Evolutionary conservation across 2,113 vertebrate species (phyloP).

Genomic region (Ramphastos sulfuratus): DNA sequence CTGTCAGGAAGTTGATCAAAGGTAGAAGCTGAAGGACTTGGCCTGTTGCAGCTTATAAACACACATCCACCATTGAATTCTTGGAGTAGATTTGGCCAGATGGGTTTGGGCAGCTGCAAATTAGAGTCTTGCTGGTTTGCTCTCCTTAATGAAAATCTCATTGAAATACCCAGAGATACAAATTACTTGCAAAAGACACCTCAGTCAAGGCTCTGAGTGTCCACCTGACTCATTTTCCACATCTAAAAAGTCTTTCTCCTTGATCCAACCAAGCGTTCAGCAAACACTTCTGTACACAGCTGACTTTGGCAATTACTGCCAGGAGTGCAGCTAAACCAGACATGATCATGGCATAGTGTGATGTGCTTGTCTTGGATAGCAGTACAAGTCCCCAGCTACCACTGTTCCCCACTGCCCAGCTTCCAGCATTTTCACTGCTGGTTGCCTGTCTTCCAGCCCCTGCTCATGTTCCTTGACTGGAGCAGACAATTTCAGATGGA

Average conservation of each 20-base stretch:
- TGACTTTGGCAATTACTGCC: background rate
- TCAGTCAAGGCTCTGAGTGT: background rate
- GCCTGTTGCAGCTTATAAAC: background rate
- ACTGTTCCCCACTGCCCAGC: background rate
- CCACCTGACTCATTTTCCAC: background rate
- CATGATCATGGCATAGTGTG: background rate
- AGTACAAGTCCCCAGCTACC: background rate
- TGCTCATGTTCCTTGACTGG: rapidly evolving
- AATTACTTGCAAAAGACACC: background rate
- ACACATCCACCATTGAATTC: background rate
- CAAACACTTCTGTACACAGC: background rate
- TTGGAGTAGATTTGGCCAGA: background rate
- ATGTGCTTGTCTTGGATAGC: background rate
- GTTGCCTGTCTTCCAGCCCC: background rate
- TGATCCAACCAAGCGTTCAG: background rate
- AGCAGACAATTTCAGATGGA: background rate
- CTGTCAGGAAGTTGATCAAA: background rate
- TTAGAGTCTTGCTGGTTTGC: background rate
- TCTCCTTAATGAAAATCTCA: background rate
- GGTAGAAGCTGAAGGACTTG: background rate
- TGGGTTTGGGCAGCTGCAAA: background rate
- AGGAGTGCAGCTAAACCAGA: background rate
- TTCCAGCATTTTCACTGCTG: background rate
- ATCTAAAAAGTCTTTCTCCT: background rate
- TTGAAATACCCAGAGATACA: background rate